Base-by-base conservation (phyloP, 2,797 vertebrate genomes). In the Phrynocephalus guinanensis region DNA sequence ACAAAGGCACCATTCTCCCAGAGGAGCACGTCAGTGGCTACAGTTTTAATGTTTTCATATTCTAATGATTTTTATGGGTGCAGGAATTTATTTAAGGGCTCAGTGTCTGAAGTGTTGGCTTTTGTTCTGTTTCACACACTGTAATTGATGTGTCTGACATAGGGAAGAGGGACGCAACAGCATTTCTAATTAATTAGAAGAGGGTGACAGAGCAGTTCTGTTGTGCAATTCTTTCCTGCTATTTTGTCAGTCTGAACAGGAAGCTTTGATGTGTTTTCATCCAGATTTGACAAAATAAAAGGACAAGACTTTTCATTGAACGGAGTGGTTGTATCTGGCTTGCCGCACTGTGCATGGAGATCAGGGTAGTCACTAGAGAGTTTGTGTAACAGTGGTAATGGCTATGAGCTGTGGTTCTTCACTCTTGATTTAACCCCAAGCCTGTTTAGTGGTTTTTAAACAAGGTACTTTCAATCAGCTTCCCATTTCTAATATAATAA, bases 61-160 rank as follows among this genome's bases (percentile, higher is more conserved):
- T 86, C 33, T 86, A 89, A 87, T 88, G 60, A 84, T 75, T 79
- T 83, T 66, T 79, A 16, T 90, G 38, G 91, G 76, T 84, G 63
- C 83, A 83, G 63, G 11, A 82, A 15, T 90, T 75, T 88, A 63
- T 85, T 91, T 28, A 2, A 82, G n/a, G 2, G 0, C 6, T 30
- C 3, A n/a, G 76, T 88, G 66, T 44, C 70, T 70, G 13, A 13
- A 82, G 38, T 81, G 79, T 79, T 84, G 85, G 67, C 85, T 86
- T 70, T 78, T 86, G 68, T 82, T 91, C 82, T 83, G 70, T 92
- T 93, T 92, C 71, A 77, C 50, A 28, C 11, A 0, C 79, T 24
- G 0, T 82, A 86, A 28, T 79, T 33, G 77, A 66, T 80, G 68
- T 80, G 67, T 80, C 67, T 79, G 77, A 86, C 67, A 30, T 73